Conservation (phyloP, 1,140 invertebrate species). For the Pogonomyrmex barbatus region DNA sequence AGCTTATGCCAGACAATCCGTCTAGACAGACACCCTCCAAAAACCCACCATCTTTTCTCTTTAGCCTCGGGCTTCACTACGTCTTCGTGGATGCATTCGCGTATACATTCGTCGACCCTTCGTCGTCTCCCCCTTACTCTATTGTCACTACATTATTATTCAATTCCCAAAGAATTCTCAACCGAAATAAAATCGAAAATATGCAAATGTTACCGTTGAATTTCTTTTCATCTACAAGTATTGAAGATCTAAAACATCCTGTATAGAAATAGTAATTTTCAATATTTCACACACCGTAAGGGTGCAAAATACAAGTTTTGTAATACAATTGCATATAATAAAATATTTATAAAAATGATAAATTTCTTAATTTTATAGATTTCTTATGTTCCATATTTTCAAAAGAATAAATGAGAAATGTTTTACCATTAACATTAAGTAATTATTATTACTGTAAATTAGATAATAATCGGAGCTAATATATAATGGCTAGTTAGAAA, state of each 20-base stretch:
- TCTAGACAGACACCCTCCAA: slow-evolving; percentile 74
- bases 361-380: not conserved
- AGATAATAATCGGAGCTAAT: slow-evolving; percentile 7
- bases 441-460: not conserved
- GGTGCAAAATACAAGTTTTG: not conserved
- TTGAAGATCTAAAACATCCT: not conserved
- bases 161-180: slow-evolving; percentile 11
- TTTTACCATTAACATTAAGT: slow-evolving; percentile 13
- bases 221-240: not conserved
- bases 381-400: not conserved
- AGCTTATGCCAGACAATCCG: slow-evolving; percentile 67
- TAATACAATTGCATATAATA: not conserved
- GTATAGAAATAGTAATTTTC: slow-evolving; percentile 12
- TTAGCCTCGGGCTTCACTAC: slow-evolving; percentile 42
- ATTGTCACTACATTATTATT: slow-evolving; percentile 44
- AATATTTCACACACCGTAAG: not conserved
- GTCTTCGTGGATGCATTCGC: slow-evolving; percentile 41
- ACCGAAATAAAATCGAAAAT: slow-evolving; percentile 11
- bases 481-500: not conserved
- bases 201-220: not conserved
- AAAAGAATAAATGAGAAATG: not conserved
- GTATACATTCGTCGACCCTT: slow-evolving; percentile 31
- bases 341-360: not conserved
- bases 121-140: not conserved
- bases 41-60: slow-evolving; percentile 67